phyloP scores from a whole-genome alignment of 92 coral and sea anemone genomes.

The Porites rus region DNA sequence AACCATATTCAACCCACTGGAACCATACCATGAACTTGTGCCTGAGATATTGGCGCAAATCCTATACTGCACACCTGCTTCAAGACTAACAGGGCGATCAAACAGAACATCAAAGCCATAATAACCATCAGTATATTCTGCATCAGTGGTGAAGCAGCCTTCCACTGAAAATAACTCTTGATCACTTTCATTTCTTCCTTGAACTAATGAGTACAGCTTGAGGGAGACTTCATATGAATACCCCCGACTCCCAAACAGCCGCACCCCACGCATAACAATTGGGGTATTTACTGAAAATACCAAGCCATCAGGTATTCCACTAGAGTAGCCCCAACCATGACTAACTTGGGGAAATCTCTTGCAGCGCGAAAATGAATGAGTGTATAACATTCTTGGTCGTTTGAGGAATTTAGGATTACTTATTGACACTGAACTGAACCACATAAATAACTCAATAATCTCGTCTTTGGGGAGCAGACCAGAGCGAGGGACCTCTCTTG shows the following conservation, averaged over 20 bases:
- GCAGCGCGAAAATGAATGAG: slow-evolving; percentile 26
- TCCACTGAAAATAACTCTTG: slow-evolving; percentile 18
- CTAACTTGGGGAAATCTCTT: slow-evolving; percentile 42
- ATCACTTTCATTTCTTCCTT: neutral
- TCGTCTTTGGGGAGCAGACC: slow-evolving; percentile 59
- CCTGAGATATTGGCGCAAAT: slow-evolving; percentile 26
- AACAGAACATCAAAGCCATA: slow-evolving; percentile 48
- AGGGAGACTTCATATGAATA: slow-evolving; percentile 17
- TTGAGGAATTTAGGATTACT: slow-evolving; percentile 15
- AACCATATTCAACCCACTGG: slow-evolving; percentile 9
- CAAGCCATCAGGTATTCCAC: slow-evolving; percentile 31
- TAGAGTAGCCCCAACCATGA: slow-evolving; percentile 34
- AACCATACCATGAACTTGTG: slow-evolving; percentile 35
- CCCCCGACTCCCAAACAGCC: slow-evolving; percentile 41
- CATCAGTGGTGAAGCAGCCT: slow-evolving; percentile 13
- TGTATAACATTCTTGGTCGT: slow-evolving; percentile 9
- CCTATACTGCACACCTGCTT: slow-evolving; percentile 9
- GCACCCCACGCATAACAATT: slow-evolving; percentile 35
- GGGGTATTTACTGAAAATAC: slow-evolving; percentile 33
- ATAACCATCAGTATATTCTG: slow-evolving; percentile 22
- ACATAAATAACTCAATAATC: slow-evolving; percentile 28
- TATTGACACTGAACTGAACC: slow-evolving; percentile 25
- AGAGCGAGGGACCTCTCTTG: slow-evolving; percentile 32
- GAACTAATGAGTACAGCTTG: neutral
- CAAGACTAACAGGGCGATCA: neutral